Evolutionary conservation across 2,113 vertebrate genomes (phyloP), one percentile per base, ranked within the genome.

Genomic region (Chitala chitala): DNA sequence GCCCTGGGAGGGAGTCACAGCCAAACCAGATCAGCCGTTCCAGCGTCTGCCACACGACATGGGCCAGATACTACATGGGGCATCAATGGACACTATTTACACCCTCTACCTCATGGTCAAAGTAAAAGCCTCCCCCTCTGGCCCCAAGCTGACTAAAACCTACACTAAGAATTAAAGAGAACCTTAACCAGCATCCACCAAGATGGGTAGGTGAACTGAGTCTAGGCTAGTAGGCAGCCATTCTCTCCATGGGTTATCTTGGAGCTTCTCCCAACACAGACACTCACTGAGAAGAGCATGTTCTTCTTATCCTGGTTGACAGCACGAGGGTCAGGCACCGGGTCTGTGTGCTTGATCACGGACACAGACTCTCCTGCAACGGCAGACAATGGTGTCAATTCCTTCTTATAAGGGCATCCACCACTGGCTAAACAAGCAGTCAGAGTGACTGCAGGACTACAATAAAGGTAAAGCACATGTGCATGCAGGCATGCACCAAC

Each of bases 291-390:
- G 84, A 99, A 98, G 31, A 99, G 92, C 97, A 98, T 98, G 84
- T 99, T 99, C 91, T 99, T 99, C 82, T 99, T 99, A 86, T 99
- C 97, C 77, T 99, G 97, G 83, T 99, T 99, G 69, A 99, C 97
- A 42, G 97, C 97, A 22, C 97, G 94, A 15, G 95, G 97, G 85
- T 99, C 97, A 26, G 97, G 97, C 40, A 99, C 97, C 0, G 97
- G 97, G 82, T 99, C 97, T 0, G 96, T 98, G 86, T 99, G 97
- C 82, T 99, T 99, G 81, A 99, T 98, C 77, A 99, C 93, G 6
- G 97, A 99, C 17, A 99, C 90, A 29, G 97, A 98, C 81, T 99
- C 97, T 76, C 97, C 97, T 98, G 74, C 31, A 80, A 46, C 8
- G 13, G n/a, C 10, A 9, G 29, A 31, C 4, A 64, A 38, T 44